phyloP scores from a whole-genome alignment of 2,113 vertebrate species.

The Monarcha castaneiventris region DNA sequence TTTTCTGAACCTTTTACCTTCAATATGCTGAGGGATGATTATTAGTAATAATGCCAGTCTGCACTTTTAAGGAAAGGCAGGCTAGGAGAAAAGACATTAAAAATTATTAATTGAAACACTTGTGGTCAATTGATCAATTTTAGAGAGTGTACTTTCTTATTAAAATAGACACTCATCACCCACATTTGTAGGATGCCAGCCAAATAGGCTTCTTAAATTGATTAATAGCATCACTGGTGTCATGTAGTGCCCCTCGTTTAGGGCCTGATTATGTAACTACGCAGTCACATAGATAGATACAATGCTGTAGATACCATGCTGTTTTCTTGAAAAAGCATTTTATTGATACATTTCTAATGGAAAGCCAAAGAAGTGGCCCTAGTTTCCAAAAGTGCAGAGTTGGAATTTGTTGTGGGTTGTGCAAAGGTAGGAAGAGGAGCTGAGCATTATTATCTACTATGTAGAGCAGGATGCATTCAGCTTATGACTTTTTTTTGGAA shows the following conservation, averaged over 20 bases:
- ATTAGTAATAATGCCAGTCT: background rate
- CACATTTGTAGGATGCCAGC: background rate
- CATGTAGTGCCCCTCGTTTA: background rate
- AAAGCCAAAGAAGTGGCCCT: background rate
- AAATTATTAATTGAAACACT: constrained; percentile 14
- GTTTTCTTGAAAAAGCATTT: background rate
- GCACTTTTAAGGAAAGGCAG: background rate
- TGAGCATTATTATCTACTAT: accelerated
- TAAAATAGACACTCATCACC: background rate
- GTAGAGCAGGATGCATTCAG: background rate
- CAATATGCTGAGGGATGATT: background rate
- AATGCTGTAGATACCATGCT: background rate
- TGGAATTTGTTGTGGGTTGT: background rate
- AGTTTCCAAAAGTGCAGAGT: background rate
- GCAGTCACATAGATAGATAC: background rate
- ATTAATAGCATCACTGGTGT: background rate
- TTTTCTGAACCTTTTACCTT: background rate
- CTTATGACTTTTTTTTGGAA: background rate
- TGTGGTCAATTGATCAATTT: constrained; percentile 23
- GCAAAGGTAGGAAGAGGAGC: background rate
- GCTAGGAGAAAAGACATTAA: background rate
- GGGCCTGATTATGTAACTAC: background rate
- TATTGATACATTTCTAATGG: background rate
- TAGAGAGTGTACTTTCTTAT: background rate
- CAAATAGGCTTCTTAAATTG: constrained; percentile 14